phyloP scores from a whole-genome alignment of 2,113 vertebrate genomes.

The Pedionomus torquatus region DNA sequence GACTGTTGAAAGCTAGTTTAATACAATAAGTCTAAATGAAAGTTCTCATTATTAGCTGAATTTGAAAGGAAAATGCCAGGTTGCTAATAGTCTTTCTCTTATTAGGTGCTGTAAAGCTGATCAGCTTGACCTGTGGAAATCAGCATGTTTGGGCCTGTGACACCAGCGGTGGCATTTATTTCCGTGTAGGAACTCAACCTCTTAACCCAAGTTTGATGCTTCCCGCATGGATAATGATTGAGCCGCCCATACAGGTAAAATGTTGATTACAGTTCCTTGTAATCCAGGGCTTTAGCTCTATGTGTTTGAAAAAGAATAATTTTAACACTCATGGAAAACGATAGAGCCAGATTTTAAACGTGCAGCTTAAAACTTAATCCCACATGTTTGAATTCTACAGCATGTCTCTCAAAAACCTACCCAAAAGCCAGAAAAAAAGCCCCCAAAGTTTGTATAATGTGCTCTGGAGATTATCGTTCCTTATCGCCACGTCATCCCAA shows the following conservation, averaged over 20 bases:
- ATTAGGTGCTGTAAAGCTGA: constrained; percentile 84
- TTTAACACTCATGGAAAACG: not conserved
- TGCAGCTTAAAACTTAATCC: not conserved
- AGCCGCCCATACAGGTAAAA: constrained; percentile 89
- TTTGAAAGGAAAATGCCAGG: not conserved
- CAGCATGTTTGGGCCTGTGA: constrained; percentile 97
- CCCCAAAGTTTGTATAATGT: not conserved
- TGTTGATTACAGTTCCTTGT: not conserved
- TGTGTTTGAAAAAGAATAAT: not conserved
- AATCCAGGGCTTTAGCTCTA: not conserved
- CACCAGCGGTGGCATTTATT: constrained; percentile 88
- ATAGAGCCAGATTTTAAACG: not conserved
- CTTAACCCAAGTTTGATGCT: constrained; percentile 98
- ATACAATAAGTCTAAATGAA: not conserved
- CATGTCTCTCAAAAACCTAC: not conserved
- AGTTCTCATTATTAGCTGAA: not conserved
- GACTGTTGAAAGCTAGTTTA: not conserved
- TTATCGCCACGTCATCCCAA: not conserved
- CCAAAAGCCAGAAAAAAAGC: not conserved
- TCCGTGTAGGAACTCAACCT: constrained; percentile 95
- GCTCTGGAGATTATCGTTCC: not conserved
- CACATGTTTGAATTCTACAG: not conserved
- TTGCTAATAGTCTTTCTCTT: not conserved
- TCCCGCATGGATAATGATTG: constrained; percentile 95
- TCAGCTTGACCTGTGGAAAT: constrained; percentile 89